A percentile compares a stretch with the other conserved stretches of the same genome.
Evolutionary conservation across 2,113 vertebrate species (phyloP).

Genomic region (Agelaius tricolor): DNA sequence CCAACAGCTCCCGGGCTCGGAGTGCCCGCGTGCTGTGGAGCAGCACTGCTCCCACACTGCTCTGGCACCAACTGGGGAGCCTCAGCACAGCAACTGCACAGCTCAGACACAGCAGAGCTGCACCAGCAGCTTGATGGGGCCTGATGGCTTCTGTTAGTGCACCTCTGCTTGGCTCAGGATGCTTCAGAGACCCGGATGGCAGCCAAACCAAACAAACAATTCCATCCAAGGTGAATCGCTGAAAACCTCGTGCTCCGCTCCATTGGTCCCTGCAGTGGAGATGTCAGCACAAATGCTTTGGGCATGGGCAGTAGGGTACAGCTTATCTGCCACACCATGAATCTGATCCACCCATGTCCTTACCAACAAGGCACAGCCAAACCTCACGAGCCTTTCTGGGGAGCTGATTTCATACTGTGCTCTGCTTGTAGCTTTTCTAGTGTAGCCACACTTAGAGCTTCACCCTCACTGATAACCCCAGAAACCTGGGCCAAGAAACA

Average conservation of each 20-base stretch:
- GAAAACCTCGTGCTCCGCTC: not conserved
- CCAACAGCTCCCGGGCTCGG: not conserved
- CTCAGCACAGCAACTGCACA: not conserved
- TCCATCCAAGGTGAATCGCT: not conserved
- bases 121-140: not conserved
- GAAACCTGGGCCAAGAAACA: constrained; percentile 1
- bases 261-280: not conserved
- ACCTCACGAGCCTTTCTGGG: not conserved
- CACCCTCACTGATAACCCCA: constrained; percentile 10
- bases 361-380: not conserved
- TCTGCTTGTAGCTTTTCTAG: not conserved
- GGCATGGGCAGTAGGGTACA: not conserved
- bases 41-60: not conserved
- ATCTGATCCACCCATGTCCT: not conserved
- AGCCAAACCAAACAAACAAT: not conserved
- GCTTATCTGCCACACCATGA: not conserved
- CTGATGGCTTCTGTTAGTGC: not conserved
- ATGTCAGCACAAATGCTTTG: not conserved
- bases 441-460: constrained; percentile 10
- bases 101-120: not conserved
- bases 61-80: not conserved
- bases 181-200: not conserved
- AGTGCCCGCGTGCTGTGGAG: not conserved
- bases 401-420: not conserved
- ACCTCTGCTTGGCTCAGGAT: not conserved